Base-by-base conservation (phyloP, 35 echinoderm and acorn worm species). In the Apostichopus californicus region DNA sequence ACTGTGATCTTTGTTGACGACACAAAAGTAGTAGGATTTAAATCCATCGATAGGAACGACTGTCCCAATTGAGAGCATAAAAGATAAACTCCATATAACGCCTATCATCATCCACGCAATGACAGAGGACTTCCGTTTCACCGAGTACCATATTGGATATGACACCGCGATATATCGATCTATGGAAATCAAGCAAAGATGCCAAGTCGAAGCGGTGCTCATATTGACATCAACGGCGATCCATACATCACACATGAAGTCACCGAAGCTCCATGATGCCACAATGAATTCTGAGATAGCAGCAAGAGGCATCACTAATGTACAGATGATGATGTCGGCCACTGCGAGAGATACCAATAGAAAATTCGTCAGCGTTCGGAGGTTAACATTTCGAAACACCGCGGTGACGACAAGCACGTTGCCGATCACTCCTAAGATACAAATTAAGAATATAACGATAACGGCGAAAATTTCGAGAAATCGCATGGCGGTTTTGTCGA, bases 151-250 rank as follows among this genome's bases (percentile, higher is more conserved):
- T 71, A 97, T 88, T 5, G 96, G 96, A 56, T 72, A 56, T 9
- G 96, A 94, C 14, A 97, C 94, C 34, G 96, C 96, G 21, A 88
- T 86, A 80, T 91, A 97, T 81, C 96, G 75, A 61, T 97, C 96
- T 55, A 95, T 59, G 9, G 96, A 94, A 46, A 97, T 95, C 5
- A 89, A 77, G 57, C 96, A 95, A 20, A 97, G 93, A 61, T 97
- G 88, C 55, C 91, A 86, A 12, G 94, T 97, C 7, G 96, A 97
- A 54, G 96, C 91, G 52, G 96, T 95, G 34, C 90, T 92, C 55
- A 94, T 88, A 2, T 92, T 54, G 54, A 97, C 87, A 85, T 97
- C 96, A 3, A 95, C 54, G 8, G 90, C 86, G 9, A 90, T 84
- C 96, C 96, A 97, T 1, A 95, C 13, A 55, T 92, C 79, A 82